Base-by-base conservation (phyloP, 1,140 invertebrate species). In the Thaumetopoea pityocampa region DNA sequence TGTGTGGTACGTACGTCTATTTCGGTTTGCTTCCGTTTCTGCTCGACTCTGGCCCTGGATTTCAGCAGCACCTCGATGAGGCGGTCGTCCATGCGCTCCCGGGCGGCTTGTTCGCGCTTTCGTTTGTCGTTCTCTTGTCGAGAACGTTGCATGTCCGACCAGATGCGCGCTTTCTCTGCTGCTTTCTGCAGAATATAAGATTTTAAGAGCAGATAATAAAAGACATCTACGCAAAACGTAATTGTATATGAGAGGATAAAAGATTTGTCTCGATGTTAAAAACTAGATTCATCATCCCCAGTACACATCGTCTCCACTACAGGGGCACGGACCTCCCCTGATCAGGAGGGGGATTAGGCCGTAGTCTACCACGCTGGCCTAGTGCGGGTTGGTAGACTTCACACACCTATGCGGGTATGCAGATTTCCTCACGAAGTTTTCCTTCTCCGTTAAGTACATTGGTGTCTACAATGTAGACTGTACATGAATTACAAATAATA, bases 131-230 rank as follows among this genome's bases (percentile, higher is more conserved):
- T 18, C 37, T 74, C 73, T 0, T 24, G 3, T 5, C 50, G 47
- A 0, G 69, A 45, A 0, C 50, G 64, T 19, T 67, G 16, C 62
- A 72, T 73, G 59, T 73, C 73, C 0, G 36, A 14, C 37, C 37
- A 61, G 32, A 78, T 76, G 17, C 63, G 67, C 6, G 52, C 51
- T 37, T 66, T 82, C 30, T 66, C 69, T 9, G 51, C 60, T 12
- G 46, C 70, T 67, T 65, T 65, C 76, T 69, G 34, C 20, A 44
- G 16, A 10, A 29, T n/a, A 47, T n/a, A n/a, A 26, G 2, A 10
- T 32, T 17, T 18, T 29, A 8, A 4, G 23, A 8, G 2, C 6
- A 9, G 8, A 9, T 4, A 8, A 1, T 29, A 1, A 36, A 24
- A n/a, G n/a, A n/a, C n/a, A n/a, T n/a, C n/a, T n/a, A n/a, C n/a